Evolutionary conservation across 2,888 invertebrate species (phyloP).

Genomic region (Hypomecis atomaria): DNA sequence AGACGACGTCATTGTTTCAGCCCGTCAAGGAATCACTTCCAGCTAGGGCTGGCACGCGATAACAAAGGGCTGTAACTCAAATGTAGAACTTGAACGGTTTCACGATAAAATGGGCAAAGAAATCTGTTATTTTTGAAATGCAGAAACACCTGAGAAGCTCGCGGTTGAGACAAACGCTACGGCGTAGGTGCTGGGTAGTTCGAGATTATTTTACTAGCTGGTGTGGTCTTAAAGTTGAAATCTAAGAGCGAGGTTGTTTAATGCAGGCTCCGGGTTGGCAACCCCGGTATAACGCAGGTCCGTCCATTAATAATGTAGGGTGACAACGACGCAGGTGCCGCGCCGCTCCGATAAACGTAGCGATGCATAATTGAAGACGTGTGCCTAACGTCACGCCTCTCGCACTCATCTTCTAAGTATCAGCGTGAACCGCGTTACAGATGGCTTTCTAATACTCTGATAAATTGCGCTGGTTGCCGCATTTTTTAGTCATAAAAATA

Average conservation of each 20-base stretch:
- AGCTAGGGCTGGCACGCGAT: constrained; percentile 38
- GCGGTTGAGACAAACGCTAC: not conserved
- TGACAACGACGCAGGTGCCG: constrained; percentile 78
- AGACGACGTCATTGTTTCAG: constrained; percentile 59
- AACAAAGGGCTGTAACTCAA: not conserved
- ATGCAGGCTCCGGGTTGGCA: constrained; percentile 25
- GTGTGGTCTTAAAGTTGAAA: constrained; percentile 24
- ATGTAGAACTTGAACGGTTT: not conserved
- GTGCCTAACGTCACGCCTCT: constrained; percentile 59
- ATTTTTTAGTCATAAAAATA: constrained; percentile 14
- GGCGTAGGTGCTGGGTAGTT: not conserved
- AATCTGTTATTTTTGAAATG: not conserved
- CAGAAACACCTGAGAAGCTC: not conserved
- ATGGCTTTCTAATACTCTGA: constrained; percentile 56
- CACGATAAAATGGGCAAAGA: not conserved
- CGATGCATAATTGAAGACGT: constrained; percentile 80
- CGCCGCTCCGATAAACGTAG: constrained; percentile 71
- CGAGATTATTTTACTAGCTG: not conserved
- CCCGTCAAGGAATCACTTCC: constrained; percentile 43
- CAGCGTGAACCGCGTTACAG: constrained; percentile 50
- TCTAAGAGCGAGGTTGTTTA: constrained; percentile 15
- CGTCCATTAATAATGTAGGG: constrained; percentile 79
- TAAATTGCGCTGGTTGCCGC: constrained; percentile 21
- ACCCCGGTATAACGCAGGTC: constrained; percentile 37
- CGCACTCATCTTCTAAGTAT: constrained; percentile 38